Evolutionary conservation across 2,797 vertebrate genomes (phyloP).

Genomic region (Pteropus rufus): DNA sequence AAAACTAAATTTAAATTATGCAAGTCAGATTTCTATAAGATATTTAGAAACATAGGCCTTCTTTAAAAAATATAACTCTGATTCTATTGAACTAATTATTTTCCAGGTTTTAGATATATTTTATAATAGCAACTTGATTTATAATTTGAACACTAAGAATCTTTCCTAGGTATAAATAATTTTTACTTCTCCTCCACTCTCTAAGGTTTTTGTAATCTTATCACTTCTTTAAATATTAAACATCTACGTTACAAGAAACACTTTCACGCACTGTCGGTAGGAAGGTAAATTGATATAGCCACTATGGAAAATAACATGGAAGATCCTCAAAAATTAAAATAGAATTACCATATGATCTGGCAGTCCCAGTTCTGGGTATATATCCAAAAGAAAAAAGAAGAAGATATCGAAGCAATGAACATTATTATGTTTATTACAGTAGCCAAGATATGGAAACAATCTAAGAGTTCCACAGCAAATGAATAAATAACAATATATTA

Average conservation of each 20-base stretch:
- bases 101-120: neutral
- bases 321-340: neutral
- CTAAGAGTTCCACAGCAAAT: neutral
- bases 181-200: neutral
- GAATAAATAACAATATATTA: neutral
- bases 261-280: neutral
- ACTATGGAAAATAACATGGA: neutral
- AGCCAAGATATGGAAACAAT: neutral
- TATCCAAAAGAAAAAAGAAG: neutral
- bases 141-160: slow-evolving; percentile 50
- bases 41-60: neutral
- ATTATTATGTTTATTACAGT: neutral
- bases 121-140: neutral
- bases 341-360: neutral
- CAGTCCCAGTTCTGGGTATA: neutral
- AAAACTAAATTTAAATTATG: slow-evolving; percentile 30
- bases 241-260: neutral
- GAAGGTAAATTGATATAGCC: neutral
- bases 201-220: neutral
- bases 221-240: slow-evolving; percentile 21
- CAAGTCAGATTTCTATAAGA: slow-evolving; percentile 10
- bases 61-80: neutral
- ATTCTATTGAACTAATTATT: neutral
- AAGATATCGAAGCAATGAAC: neutral
- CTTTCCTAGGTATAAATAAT: neutral